Evolutionary conservation across 2,888 invertebrate genomes (phyloP).

Genomic region (Drosophila birchii): DNA sequence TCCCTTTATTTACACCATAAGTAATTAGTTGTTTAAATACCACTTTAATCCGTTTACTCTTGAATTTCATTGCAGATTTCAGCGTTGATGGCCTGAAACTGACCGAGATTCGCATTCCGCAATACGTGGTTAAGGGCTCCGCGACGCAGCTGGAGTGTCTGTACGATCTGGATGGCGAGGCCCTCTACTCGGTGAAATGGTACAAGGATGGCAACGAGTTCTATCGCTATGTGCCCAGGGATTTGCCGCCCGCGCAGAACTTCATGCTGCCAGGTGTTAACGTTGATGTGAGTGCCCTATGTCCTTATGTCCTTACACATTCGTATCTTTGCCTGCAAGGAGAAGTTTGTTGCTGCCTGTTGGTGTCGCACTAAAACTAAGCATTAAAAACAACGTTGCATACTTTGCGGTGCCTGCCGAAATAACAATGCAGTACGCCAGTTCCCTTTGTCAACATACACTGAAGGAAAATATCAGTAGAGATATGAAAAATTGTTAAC

Average conservation of each 20-base stretch:
- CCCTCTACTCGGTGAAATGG: slow-evolving; percentile 95
- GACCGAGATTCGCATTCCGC: slow-evolving; percentile 91
- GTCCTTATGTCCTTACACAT: slow-evolving; percentile 7
- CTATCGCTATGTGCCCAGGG: slow-evolving; percentile 93
- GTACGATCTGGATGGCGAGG: slow-evolving; percentile 93
- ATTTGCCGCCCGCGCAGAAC: slow-evolving; percentile 91
- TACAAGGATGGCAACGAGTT: slow-evolving; percentile 96
- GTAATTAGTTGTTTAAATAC: slow-evolving; percentile 4
- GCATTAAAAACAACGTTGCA: slow-evolving; percentile 70
- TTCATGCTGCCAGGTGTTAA: slow-evolving; percentile 92
- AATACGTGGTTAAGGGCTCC: slow-evolving; percentile 91
- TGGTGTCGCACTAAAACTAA: slow-evolving; percentile 45
- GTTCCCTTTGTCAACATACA: slow-evolving; percentile 2
- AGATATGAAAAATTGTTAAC: too few relatives aligned
- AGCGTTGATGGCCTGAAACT: slow-evolving; percentile 87
- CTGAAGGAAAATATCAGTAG: background rate
- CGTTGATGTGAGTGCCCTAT: slow-evolving; percentile 90
- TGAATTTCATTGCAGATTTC: slow-evolving; percentile 83
- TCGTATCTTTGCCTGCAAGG: slow-evolving; percentile 6
- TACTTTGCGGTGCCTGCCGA: slow-evolving; percentile 68
- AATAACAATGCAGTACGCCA: slow-evolving; percentile 53
- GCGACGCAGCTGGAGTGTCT: slow-evolving; percentile 91
- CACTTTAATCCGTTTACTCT: slow-evolving; percentile 34
- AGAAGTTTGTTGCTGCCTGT: slow-evolving; percentile 23
- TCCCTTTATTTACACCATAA: slow-evolving; percentile 20